Percentiles rank a stretch among this genome's conserved stretches.
Evolutionary conservation across 2,113 vertebrate species (phyloP).

Genomic region (Bettongia penicillata): DNA sequence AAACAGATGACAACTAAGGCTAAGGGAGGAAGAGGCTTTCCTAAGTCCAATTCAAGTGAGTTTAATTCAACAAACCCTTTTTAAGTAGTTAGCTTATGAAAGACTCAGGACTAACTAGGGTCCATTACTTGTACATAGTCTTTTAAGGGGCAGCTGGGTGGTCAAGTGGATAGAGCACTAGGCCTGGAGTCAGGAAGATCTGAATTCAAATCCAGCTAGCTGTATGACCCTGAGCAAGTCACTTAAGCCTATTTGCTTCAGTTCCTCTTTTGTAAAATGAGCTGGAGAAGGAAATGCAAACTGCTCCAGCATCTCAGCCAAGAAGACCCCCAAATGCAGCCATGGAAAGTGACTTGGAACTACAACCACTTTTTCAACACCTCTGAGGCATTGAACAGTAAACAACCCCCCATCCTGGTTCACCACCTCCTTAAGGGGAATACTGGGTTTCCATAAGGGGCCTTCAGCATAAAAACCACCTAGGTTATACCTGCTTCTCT

Average conservation of each 20-base stretch:
- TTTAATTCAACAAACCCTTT: background rate
- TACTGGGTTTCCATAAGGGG: background rate
- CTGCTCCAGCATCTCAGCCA: background rate
- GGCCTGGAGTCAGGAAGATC: too few relatives aligned
- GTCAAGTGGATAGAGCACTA: background rate
- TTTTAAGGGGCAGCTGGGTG: background rate
- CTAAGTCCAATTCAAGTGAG: background rate
- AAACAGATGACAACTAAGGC: background rate
- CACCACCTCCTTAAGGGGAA: background rate
- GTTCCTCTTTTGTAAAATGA: background rate
- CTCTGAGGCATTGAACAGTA: background rate
- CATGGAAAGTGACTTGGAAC: too few relatives aligned
- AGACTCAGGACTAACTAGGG: too few relatives aligned
- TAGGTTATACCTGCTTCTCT: background rate
- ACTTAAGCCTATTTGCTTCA: background rate
- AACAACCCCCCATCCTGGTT: background rate
- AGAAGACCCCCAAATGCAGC: too few relatives aligned
- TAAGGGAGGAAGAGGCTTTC: background rate
- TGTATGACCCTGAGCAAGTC: background rate
- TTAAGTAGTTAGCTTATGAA: background rate
- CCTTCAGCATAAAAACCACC: background rate
- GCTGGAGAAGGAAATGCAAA: background rate
- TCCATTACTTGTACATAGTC: too few relatives aligned
- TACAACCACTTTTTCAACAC: background rate
- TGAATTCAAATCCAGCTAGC: background rate